Conservation (phyloP, 2,888 invertebrate genomes). For the Tridacna gigas region DNA sequence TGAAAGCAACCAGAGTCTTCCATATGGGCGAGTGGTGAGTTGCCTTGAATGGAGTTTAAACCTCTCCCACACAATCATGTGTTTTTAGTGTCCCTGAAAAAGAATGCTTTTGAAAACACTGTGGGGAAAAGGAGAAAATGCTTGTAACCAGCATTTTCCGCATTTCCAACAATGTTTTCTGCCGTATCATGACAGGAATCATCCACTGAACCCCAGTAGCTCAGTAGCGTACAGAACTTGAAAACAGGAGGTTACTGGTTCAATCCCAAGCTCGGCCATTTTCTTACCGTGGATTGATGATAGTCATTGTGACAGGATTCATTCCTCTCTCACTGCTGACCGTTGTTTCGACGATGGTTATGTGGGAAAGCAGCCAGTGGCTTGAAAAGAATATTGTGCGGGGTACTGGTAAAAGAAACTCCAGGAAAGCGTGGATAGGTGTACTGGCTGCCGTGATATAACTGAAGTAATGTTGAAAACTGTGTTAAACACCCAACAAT, state of each 20-base stretch:
- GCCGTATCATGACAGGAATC: no score
- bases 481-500: not conserved
- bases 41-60: no score
- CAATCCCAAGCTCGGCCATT: not conserved
- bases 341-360: not conserved
- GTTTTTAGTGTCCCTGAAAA: no score
- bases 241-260: not conserved
- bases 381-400: not conserved
- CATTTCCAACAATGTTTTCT: constrained; percentile 10
- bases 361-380: not conserved
- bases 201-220: not conserved
- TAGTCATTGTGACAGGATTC: not conserved
- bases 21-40: constrained; percentile 99
- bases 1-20: constrained; percentile 97
- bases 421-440: not conserved
- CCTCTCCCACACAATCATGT: no score
- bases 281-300: not conserved
- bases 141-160: not conserved
- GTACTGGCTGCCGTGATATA: not conserved
- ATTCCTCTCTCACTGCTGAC: not conserved
- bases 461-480: not conserved
- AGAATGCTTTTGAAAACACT: no score
- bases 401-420: not conserved
- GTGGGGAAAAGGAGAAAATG: no score
- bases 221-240: not conserved